phyloP scores from a whole-genome alignment of 2,797 vertebrate species.

The Helicolenus hilgendorfi region DNA sequence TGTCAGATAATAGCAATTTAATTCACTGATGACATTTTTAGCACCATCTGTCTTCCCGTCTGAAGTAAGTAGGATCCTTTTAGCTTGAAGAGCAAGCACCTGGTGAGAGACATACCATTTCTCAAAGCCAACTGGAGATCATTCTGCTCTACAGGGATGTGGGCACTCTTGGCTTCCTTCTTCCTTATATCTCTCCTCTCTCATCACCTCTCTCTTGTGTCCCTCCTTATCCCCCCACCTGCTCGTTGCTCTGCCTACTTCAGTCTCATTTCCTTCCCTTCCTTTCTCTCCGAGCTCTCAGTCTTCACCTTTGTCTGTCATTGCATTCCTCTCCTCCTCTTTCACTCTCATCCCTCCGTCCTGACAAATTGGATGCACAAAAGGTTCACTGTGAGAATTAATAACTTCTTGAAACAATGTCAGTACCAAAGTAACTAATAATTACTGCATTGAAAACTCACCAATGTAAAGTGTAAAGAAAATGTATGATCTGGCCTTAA shows the following conservation, averaged over 20 bases:
- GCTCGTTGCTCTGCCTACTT: not conserved
- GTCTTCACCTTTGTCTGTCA: slow-evolving; percentile 35
- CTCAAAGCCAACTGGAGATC: slow-evolving; percentile 1
- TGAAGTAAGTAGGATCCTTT: slow-evolving; percentile 9
- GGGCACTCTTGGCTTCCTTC: not conserved
- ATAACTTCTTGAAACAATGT: not conserved
- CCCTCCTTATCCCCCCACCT: not conserved
- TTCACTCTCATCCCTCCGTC: not conserved
- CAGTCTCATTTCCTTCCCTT: not conserved
- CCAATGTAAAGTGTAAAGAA: not conserved
- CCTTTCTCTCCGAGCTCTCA: not conserved
- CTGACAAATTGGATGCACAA: slow-evolving; percentile 5
- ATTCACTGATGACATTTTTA: slow-evolving; percentile 37
- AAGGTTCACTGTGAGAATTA: not conserved
- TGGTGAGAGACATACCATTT: not conserved
- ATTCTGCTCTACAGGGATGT: slow-evolving; percentile 17
- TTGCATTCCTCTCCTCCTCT: not conserved
- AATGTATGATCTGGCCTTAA: not conserved
- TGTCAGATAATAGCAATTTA: slow-evolving; percentile 34
- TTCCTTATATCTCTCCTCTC: not conserved
- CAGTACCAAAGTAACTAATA: not conserved
- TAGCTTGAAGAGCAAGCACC: not conserved
- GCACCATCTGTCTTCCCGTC: not conserved
- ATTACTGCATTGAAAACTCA: not conserved
- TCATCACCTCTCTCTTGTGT: slow-evolving; percentile 12